phyloP scores from a whole-genome alignment of 2,888 invertebrate genomes.

The Synanthedon myopaeformis region DNA sequence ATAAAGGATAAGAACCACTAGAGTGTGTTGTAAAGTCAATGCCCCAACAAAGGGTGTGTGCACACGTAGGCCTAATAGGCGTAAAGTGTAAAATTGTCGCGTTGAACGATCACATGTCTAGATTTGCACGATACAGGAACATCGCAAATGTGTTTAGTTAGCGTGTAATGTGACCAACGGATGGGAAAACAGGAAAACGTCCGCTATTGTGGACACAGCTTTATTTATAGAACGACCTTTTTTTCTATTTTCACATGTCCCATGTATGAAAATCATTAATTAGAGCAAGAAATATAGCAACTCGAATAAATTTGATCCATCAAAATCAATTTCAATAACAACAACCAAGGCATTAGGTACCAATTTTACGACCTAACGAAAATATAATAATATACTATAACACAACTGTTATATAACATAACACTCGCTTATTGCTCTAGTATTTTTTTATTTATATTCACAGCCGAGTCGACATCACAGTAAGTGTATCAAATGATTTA shows the following conservation, averaged over 20 bases:
- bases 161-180: constrained; percentile 24
- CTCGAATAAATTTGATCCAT: too few relatives aligned
- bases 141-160: constrained; percentile 13
- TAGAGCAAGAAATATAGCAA: too few relatives aligned
- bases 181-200: constrained; percentile 10
- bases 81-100: constrained; percentile 29
- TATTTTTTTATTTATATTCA: too few relatives aligned
- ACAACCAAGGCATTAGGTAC: too few relatives aligned
- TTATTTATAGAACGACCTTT: neutral
- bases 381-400: too few relatives aligned
- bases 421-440: too few relatives aligned
- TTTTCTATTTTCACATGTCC: neutral
- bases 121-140: neutral
- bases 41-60: constrained; percentile 23
- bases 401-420: too few relatives aligned
- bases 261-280: too few relatives aligned
- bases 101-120: constrained; percentile 11
- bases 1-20: neutral
- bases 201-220: constrained; percentile 7
- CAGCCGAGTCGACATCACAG: too few relatives aligned
- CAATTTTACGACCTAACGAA: too few relatives aligned
- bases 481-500: too few relatives aligned
- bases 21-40: constrained; percentile 14
- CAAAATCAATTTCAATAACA: too few relatives aligned
- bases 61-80: constrained; percentile 32